Percentiles rank a stretch among this genome's conserved stretches.
Evolutionary conservation across 1,140 invertebrate species (phyloP).

Genomic region (Portunus trituberculatus): DNA sequence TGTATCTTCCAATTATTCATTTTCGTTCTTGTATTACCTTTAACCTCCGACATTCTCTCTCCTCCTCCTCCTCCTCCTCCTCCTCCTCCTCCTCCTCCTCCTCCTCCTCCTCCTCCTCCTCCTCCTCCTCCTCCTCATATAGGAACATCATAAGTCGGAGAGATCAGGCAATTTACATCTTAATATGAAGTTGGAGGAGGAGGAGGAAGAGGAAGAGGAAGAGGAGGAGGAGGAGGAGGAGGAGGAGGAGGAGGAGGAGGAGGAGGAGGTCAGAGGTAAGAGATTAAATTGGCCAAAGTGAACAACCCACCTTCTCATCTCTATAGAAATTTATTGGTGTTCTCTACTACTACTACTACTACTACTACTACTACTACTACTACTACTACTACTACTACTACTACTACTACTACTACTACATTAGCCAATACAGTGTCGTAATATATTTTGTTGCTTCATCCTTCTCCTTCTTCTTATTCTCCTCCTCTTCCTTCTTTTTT

Average conservation of each 20-base stretch:
- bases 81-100: background rate
- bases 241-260: background rate
- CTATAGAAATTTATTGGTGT: too few species aligned
- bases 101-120: background rate
- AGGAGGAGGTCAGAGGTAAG: background rate
- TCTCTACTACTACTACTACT: conserved; percentile 20
- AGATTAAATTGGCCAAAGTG: background rate
- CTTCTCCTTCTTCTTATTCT: too few species aligned
- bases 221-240: background rate
- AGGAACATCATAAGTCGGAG: conserved; percentile 35
- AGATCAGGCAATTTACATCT: conserved; percentile 65
- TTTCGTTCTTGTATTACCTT: too few species aligned
- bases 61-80: background rate
- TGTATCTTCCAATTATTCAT: too few species aligned
- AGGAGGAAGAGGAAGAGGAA: background rate
- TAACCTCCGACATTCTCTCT: too few species aligned
- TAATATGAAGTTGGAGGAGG: conserved; percentile 40
- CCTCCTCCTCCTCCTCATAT: background rate
- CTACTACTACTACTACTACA: background rate
- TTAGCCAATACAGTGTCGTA: too few species aligned
- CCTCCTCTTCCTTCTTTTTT: too few species aligned
- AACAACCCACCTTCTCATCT: too few species aligned
- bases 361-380: background rate
- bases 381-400: background rate
- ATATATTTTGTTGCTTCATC: too few species aligned